Evolutionary conservation across 2,888 invertebrate genomes (phyloP).

Genomic region (Standfussiana lucernea): DNA sequence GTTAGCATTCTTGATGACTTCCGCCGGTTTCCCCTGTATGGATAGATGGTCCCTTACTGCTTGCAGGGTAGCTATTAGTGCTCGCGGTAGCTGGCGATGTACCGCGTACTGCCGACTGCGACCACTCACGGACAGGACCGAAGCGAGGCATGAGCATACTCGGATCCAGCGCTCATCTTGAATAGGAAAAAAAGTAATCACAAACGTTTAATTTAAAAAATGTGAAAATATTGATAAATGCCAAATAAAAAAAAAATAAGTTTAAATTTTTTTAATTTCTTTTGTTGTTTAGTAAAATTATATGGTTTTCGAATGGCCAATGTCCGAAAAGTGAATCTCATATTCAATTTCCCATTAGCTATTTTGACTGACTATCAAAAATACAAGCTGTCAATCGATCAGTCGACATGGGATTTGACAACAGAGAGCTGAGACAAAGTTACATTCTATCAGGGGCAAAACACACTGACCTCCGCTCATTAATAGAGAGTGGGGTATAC

Average conservation of each 20-base stretch:
- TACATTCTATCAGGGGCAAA: not conserved
- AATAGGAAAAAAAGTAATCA: not conserved
- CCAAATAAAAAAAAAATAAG: no score
- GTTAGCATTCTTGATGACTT: slow-evolving; percentile 81
- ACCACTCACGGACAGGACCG: slow-evolving; percentile 73
- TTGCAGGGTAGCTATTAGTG: slow-evolving; percentile 74
- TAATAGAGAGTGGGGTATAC: not conserved
- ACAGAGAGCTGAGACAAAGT: not conserved
- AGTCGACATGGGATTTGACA: not conserved
- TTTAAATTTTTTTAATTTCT: no score
- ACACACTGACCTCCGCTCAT: not conserved
- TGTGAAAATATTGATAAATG: not conserved
- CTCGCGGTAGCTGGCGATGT: slow-evolving; percentile 77
- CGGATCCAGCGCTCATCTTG: slow-evolving; percentile 81
- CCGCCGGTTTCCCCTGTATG: slow-evolving; percentile 80
- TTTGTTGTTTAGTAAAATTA: not conserved
- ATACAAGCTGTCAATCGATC: not conserved
- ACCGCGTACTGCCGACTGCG: slow-evolving; percentile 78
- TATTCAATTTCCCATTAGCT: not conserved
- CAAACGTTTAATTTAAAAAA: not conserved
- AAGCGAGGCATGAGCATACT: slow-evolving; percentile 78
- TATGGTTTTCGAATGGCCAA: not conserved
- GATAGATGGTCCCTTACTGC: slow-evolving; percentile 81
- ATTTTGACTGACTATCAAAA: not conserved
- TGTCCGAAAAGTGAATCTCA: not conserved